Evolutionary conservation across 2,888 invertebrate genomes (phyloP), one percentile per base, ranked within the genome.

Genomic region (Agonopterix arenella): DNA sequence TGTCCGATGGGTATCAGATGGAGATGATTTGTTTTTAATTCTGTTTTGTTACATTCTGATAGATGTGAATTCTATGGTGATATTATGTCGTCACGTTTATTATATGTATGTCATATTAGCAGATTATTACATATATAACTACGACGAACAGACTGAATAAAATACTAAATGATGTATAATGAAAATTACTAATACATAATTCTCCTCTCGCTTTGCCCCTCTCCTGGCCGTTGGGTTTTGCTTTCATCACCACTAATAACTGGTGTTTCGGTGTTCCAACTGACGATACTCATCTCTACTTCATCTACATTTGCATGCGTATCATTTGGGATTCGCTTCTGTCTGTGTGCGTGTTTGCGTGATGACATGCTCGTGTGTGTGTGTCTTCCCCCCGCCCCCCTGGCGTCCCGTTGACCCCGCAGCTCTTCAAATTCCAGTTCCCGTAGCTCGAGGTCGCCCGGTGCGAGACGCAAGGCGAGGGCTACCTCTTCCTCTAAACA

Each of bases 341-440:
- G 58, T 55, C 55, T 56, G 53, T 54, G 57, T 48, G 60, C 52
- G 57, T 58, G 58, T 51, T 51, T 45, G 45, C 40, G 49, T 45
- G 48, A 43, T 16, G 11, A 11, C 11, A n/a, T 45, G 42, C 18
- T 13, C 46, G 58, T 53, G 57, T 57, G 59, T 57, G 59, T 52
- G 56, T 49, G 59, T 54, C 60, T 57, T 48, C 49, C 49, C 52
- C 53, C 56, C 56, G 84, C 58, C 56, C 66, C 70, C 70, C 70
- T 70, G 60, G 28, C 71, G 70, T 73, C 76, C 78, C 73, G 70
- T 69, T 84, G 73, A 86, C 76, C 76, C 81, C 75, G 70, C 82
- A 89, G 88, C 84, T 88, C 90, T 80, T 91, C 91, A 75, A 80
- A 89, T 82, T 90, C 89, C 78, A 90, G 90, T 63, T 90, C 90